phyloP scores from a whole-genome alignment of 2,113 vertebrate species.

The Etia nguti region DNA sequence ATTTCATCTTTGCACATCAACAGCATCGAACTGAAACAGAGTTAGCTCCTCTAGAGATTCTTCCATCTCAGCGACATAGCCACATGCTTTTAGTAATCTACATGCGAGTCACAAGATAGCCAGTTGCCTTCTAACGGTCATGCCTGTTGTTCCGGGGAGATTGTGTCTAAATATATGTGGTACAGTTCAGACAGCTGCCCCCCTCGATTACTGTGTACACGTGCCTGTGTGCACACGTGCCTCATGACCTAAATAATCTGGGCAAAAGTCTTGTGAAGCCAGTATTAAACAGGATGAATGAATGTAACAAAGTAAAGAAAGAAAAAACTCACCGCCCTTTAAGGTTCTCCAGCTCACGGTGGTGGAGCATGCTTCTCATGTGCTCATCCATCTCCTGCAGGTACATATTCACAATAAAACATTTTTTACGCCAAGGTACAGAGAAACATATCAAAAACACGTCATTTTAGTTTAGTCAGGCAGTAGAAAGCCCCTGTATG shows the following conservation, averaged over 20 bases:
- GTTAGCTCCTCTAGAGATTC: neutral
- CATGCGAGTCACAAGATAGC: conserved; percentile 56
- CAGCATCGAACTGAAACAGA: neutral
- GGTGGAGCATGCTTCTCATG: conserved; percentile 97
- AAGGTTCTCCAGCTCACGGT: conserved; percentile 95
- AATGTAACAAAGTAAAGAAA: neutral
- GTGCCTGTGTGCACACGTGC: conserved; percentile 45
- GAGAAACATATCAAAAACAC: neutral
- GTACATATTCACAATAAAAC: neutral
- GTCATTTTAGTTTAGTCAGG: neutral
- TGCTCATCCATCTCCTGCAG: conserved; percentile 94
- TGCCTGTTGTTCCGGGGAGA: conserved; percentile 62
- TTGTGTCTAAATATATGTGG: conserved; percentile 69
- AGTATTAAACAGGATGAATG: neutral
- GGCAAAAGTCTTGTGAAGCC: neutral
- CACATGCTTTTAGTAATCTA: conserved; percentile 46
- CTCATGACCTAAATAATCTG: conserved; percentile 8
- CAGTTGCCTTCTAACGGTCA: conserved; percentile 58
- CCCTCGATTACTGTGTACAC: conserved; percentile 17
- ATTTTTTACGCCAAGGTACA: neutral
- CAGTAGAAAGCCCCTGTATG: neutral
- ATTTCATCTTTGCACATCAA: neutral
- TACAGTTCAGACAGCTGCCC: conserved; percentile 62
- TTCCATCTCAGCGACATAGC: neutral
- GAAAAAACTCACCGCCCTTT: conserved; percentile 85